Conservation (phyloP, 2,113 vertebrate genomes). For the Chauna torquata region DNA sequence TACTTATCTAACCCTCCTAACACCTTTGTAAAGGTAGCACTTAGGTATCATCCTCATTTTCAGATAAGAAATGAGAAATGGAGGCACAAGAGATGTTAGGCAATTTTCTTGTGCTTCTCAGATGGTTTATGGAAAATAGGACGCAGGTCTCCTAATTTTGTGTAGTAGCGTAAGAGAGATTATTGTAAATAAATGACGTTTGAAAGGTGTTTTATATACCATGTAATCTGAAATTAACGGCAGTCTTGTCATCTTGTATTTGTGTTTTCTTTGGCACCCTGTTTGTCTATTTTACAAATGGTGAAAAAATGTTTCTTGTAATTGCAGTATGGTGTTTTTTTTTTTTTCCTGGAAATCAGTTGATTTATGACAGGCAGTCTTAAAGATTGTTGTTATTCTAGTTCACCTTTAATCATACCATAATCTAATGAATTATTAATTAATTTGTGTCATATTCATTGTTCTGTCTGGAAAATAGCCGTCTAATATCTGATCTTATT, state of each 20-base stretch:
- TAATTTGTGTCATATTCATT: not conserved
- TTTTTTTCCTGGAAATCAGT: not conserved
- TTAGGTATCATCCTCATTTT: constrained; percentile 24
- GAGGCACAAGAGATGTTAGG: not conserved
- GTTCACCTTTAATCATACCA: not conserved
- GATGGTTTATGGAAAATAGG: not conserved
- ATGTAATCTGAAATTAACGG: not conserved
- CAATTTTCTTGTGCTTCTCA: not conserved
- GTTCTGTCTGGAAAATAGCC: not conserved
- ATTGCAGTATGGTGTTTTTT: not conserved
- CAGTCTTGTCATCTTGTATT: not conserved
- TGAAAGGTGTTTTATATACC: not conserved
- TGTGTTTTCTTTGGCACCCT: not conserved
- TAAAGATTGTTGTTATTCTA: not conserved
- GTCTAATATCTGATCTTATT: not conserved
- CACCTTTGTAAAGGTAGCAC: constrained; percentile 23
- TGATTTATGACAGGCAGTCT: not conserved
- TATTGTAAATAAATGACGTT: not conserved
- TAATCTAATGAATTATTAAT: constrained; percentile 22
- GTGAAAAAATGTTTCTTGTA: not conserved
- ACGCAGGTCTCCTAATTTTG: not conserved
- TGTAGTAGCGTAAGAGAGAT: not conserved
- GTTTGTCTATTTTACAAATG: not conserved
- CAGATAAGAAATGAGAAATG: constrained; percentile 12
- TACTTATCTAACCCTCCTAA: constrained; percentile 32